Percentiles rank a stretch among this genome's conserved stretches.
These are phyloP conservation scores for Heteromormyrus szaboi DNA, from an alignment of 2,797 vertebrate genomes.

Conservation along the genomic window DNA sequence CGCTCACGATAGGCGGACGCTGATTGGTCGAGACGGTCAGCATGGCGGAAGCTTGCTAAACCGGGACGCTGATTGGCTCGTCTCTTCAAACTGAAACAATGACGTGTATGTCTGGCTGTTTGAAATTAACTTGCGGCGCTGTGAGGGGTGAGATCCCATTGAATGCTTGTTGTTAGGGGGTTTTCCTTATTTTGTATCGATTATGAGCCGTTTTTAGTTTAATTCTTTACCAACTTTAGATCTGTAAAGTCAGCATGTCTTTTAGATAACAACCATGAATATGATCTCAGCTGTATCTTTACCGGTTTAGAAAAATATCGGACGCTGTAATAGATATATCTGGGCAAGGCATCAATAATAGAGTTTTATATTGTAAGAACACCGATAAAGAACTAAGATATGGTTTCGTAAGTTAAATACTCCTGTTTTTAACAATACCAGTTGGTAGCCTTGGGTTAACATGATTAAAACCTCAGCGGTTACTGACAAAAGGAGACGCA, in stretches of 20 bases:
- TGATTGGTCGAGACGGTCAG: constrained; percentile 55
- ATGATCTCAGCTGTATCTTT: not conserved
- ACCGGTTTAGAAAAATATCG: not conserved
- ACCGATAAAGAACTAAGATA: not conserved
- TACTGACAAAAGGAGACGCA: constrained; percentile 33
- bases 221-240: not conserved
- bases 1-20: constrained; percentile 34
- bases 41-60: not conserved
- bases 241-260: not conserved
- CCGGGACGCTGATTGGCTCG: constrained; percentile 53
- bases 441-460: constrained; percentile 27
- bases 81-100: constrained; percentile 53
- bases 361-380: not conserved
- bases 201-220: not conserved
- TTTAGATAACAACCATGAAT: not conserved
- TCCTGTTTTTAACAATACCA: constrained; percentile 21
- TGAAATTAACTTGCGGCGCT: not conserved
- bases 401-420: not conserved
- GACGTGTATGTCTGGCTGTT: not conserved
- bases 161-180: not conserved
- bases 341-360: not conserved
- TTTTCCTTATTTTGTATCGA: not conserved
- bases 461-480: constrained; percentile 32
- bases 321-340: not conserved
- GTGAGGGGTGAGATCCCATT: not conserved